Evolutionary conservation across 2,888 invertebrate genomes (phyloP).

Genomic region (Hirtodrosophila confusa): DNA sequence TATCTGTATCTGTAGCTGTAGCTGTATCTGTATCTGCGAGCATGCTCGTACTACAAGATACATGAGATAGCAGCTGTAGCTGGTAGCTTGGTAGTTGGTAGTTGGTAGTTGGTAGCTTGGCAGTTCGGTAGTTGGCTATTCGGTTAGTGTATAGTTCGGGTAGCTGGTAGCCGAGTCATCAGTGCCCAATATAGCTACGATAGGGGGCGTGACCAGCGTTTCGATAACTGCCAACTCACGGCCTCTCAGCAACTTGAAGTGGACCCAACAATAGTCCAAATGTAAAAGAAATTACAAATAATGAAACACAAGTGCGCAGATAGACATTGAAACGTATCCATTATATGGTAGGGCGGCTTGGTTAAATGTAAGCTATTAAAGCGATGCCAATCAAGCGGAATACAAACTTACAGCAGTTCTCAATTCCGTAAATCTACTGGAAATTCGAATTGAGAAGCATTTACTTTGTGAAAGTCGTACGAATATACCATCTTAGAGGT

Average conservation of each 20-base stretch:
- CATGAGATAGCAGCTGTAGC: conserved; percentile 19
- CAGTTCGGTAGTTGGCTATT: not conserved
- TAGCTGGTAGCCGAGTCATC: conserved; percentile 45
- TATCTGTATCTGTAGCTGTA: not conserved
- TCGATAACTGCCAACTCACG: conserved; percentile 38
- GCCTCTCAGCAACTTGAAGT: conserved; percentile 13
- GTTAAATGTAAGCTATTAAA: no score
- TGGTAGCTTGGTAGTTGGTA: not conserved
- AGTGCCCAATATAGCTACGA: conserved; percentile 32
- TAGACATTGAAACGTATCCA: not conserved
- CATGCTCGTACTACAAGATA: conserved; percentile 1
- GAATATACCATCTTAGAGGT: no score
- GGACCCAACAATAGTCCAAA: conserved; percentile 7
- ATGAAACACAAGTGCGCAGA: conserved; percentile 29
- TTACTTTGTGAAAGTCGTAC: no score
- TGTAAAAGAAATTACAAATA: conserved; percentile 1
- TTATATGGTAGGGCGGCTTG: not conserved
- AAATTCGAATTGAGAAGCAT: no score
- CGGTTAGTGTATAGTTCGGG: conserved; percentile 22
- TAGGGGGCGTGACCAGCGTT: conserved; percentile 50
- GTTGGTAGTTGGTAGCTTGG: conserved; percentile 9
- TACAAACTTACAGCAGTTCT: no score
- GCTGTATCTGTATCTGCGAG: conserved; percentile 10
- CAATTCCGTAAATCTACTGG: no score
- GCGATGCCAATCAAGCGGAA: no score